Evolutionary conservation across 2,797 vertebrate genomes (phyloP).

Genomic region (Catamblyrhynchus diadema): DNA sequence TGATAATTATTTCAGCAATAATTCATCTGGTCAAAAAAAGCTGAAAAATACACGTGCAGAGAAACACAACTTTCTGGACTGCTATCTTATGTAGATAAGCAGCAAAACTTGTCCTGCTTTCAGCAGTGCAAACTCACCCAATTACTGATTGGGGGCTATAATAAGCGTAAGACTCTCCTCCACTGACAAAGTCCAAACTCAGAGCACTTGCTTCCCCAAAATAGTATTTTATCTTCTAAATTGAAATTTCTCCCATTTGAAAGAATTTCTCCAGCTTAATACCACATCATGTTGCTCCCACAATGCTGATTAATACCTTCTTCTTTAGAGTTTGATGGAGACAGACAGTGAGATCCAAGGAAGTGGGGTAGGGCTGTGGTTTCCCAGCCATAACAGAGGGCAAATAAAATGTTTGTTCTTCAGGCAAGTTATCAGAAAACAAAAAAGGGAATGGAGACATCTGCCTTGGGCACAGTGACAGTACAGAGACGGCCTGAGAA

Average conservation of each 20-base stretch:
- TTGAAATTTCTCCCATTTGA: background rate
- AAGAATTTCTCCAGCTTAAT: background rate
- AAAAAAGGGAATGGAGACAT: background rate
- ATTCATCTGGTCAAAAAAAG: background rate
- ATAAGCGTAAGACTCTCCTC: background rate
- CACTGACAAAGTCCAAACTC: background rate
- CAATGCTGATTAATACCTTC: background rate
- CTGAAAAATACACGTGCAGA: background rate
- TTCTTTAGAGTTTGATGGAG: background rate
- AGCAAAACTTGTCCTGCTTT: background rate
- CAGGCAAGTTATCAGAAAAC: background rate
- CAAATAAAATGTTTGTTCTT: background rate
- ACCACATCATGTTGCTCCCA: fast-evolving
- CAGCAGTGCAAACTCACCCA: background rate
- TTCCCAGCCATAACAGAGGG: background rate
- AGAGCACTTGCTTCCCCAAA: background rate
- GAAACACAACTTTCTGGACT: background rate
- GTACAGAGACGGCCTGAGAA: background rate
- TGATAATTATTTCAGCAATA: background rate
- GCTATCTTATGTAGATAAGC: background rate
- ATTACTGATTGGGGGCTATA: background rate
- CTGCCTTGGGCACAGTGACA: background rate
- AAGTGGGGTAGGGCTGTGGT: background rate
- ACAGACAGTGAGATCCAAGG: background rate
- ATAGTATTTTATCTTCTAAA: background rate